Percentiles rank a stretch among this genome's conserved stretches.
Conservation (phyloP, 2,888 invertebrate genomes). For the Aphodius sticticus region DNA sequence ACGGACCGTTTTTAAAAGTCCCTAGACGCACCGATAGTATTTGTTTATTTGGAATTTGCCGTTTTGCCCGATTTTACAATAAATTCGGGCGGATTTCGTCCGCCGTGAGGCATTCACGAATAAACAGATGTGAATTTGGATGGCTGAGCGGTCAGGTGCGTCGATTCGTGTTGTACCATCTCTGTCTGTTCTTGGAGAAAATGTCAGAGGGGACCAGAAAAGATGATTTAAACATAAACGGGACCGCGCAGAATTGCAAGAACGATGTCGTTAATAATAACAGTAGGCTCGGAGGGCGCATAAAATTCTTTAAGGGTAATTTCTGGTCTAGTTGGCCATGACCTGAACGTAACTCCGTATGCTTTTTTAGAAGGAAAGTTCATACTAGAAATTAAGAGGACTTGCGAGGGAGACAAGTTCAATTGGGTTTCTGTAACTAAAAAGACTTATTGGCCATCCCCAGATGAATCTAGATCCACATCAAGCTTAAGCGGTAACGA, state of each 20-base stretch:
- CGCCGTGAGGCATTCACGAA: background rate
- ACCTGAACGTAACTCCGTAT: background rate
- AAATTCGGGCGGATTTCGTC: background rate
- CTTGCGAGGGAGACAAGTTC: background rate
- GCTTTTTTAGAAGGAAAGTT: background rate
- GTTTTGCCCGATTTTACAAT: background rate
- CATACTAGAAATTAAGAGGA: background rate
- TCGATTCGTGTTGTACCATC: background rate
- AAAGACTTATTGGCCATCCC: background rate
- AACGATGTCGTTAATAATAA: background rate
- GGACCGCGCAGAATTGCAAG: background rate
- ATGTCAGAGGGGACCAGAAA: background rate
- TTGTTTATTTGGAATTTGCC: background rate
- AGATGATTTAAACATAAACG: background rate
- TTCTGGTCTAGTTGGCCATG: background rate
- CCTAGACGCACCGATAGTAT: background rate
- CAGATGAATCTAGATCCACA: background rate
- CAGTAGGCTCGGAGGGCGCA: background rate
- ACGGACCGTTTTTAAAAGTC: background rate
- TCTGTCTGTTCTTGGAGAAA: background rate
- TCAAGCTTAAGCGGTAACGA: background rate
- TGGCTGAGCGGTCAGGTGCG: background rate
- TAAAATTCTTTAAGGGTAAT: background rate
- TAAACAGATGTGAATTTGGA: background rate
- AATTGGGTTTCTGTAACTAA: background rate